phyloP scores from a whole-genome alignment of 2,797 vertebrate genomes.

The Lepilemur ruficaudatus region DNA sequence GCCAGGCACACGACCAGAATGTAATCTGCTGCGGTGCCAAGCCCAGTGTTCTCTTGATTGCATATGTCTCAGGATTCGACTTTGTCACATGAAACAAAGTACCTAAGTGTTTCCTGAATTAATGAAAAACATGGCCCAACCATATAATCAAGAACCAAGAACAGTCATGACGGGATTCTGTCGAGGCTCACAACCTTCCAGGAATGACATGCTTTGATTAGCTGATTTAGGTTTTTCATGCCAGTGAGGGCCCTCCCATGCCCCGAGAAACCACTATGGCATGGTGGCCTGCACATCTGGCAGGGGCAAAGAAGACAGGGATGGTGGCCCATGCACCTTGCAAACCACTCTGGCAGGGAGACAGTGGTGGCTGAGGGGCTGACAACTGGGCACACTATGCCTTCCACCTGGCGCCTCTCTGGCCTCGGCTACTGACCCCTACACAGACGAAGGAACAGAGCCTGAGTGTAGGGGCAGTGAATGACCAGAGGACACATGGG shows the following conservation, averaged over 20 bases:
- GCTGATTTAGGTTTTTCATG: not conserved
- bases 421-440: not conserved
- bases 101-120: not conserved
- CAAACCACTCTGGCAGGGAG: not conserved
- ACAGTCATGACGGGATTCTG: rapidly evolving
- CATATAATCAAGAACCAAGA: not conserved
- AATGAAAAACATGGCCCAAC: not conserved
- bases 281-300: too few relatives aligned
- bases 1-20: not conserved
- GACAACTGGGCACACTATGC: rapidly evolving
- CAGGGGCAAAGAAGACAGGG: not conserved
- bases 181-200: not conserved
- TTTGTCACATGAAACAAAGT: not conserved
- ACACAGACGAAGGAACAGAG: rapidly evolving
- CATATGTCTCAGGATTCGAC: not conserved
- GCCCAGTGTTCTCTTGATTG: not conserved
- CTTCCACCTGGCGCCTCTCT: not conserved
- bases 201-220: too few relatives aligned
- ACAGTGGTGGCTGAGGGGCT: not conserved
- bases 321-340: rapidly evolving
- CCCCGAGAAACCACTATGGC: too few relatives aligned
- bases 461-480: not conserved
- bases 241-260: not conserved
- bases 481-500: rapidly evolving
- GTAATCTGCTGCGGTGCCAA: not conserved